Base-by-base conservation (phyloP, 2,888 invertebrate species). In the Bedellia somnulentella region DNA sequence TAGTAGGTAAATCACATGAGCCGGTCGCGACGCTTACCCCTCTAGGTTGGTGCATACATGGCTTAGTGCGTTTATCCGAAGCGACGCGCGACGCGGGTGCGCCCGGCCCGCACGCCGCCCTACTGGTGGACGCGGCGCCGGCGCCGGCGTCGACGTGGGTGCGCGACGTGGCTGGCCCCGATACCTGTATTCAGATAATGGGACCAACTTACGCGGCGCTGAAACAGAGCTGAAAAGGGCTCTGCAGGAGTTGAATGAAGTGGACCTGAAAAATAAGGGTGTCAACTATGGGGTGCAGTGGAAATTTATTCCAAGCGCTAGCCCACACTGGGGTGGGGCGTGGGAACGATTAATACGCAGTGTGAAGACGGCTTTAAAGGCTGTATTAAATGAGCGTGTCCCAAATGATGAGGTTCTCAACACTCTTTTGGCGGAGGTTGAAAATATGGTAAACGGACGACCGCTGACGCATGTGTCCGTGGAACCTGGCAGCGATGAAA, bases 101-200 rank as follows among this genome's bases (percentile, higher is more conserved):
- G n/a, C n/a, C n/a, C n/a, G n/a, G n/a, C n/a, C n/a, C n/a, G n/a
- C n/a, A n/a, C n/a, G n/a, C n/a, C n/a, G n/a, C n/a, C n/a, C n/a
- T n/a, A n/a, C n/a, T n/a, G n/a, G n/a, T n/a, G n/a, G n/a, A n/a
- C n/a, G n/a, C n/a, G n/a, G n/a, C n/a, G n/a, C n/a, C n/a, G n/a
- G n/a, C n/a, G n/a, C n/a, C n/a, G n/a, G n/a, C n/a, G n/a, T n/a
- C n/a, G n/a, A n/a, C n/a, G n/a, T n/a, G n/a, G n/a, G n/a, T n/a
- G n/a, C n/a, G n/a, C n/a, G n/a, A n/a, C n/a, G n/a, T n/a, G n/a
- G n/a, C n/a, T n/a, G n/a, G n/a, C n/a, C n/a, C n/a, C n/a, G n/a
- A n/a, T n/a, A n/a, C n/a, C n/a, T n/a, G n/a, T n/a, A n/a, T n/a
- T 22, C 23, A 4, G 35, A 35, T 27, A 21, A 32, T 8, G 35